Evolutionary conservation across 2,113 vertebrate genomes (phyloP).

Genomic region (Callorhinus ursinus): DNA sequence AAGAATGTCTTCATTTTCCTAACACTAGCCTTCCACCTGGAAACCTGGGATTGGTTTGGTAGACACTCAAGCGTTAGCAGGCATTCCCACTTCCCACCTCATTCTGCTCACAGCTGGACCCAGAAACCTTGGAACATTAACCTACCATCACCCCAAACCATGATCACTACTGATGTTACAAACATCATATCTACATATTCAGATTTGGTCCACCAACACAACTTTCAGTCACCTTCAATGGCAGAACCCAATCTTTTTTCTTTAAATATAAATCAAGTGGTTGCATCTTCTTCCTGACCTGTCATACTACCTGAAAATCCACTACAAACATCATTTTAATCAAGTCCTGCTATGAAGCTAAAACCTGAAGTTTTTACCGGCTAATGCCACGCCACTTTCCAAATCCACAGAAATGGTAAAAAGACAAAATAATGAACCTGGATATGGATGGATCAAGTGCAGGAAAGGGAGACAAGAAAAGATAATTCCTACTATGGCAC

Average conservation of each 20-base stretch:
- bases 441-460: neutral
- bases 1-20: neutral
- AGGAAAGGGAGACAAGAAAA: neutral
- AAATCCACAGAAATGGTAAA: neutral
- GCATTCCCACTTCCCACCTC: neutral
- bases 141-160: neutral
- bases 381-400: neutral
- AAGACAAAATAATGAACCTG: neutral
- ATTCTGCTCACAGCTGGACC: neutral
- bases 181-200: neutral
- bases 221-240: neutral
- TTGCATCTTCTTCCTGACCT: neutral
- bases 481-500: neutral
- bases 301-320: neutral
- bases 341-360: neutral
- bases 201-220: neutral
- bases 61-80: neutral
- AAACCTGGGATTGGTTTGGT: neutral
- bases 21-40: neutral
- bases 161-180: neutral
- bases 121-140: neutral
- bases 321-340: neutral
- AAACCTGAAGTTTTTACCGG: neutral
- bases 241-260: neutral
- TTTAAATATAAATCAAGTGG: neutral